Base-by-base conservation (phyloP, 2,113 vertebrate genomes). In the Saccopteryx bilineata region DNA sequence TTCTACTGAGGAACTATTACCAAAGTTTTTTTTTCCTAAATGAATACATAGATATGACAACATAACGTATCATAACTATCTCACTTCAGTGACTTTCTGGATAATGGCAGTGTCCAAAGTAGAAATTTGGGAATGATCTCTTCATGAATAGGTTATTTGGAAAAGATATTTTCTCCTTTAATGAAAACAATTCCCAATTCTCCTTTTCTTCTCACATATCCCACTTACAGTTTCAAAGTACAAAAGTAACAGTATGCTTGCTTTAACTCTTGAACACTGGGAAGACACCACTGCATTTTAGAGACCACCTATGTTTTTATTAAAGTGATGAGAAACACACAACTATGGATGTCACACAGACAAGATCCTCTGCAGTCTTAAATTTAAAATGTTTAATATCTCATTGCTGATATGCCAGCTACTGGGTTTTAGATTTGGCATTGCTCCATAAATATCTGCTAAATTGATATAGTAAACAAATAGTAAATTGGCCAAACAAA, bases 11-110 rank as follows among this genome's bases (percentile, higher is more conserved):
- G 39, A 92, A 88, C 50, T 82, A 81, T 96, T 92, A 87, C 72
- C 63, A 33, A 92, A 71, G 80, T 50, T 94, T 63, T 85, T 94
- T 83, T 80, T 66, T 61, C 58, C 81, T 68, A 92, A 94, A 85
- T 92, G 68, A 72, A 48, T 80, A 60, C 85, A 66, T 78, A 76
- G 24, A 5, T 72, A 48, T 60, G 68, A 90, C 46, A 92, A 33
- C 39, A 28, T 78, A 92, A 94, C 90, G 56, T 26, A 94, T 93
- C 71, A 48, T 1, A 48, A 65, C 72, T 79, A 92, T 96, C 61
- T 87, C 50, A 82, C 84, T 92, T 94, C 87, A 91, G n/a, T 60
- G 66, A 52, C 72, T 95, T 97, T 97, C 91, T 94, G 58, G 54
- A 63, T 85, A 87, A 95, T 12, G 33, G 66, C 83, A 90, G 24